phyloP scores from a whole-genome alignment of 92 coral and sea anemone species.

The Zoanthus sansibaricus region DNA sequence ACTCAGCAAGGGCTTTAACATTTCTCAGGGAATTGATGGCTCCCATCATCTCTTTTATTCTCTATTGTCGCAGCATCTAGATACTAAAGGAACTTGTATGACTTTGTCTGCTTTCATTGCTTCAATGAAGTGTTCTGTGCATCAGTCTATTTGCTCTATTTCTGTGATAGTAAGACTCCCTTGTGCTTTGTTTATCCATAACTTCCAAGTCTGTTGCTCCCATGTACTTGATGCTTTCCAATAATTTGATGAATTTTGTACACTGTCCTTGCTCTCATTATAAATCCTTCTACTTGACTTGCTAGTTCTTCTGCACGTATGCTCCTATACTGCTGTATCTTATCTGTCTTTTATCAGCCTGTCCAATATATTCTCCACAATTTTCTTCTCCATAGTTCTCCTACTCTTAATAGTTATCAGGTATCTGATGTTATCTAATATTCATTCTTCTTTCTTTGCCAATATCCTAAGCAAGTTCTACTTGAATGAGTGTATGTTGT shows the following conservation, averaged over 20 bases:
- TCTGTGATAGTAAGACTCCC: neutral
- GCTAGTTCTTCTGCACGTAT: neutral
- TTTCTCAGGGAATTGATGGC: no score
- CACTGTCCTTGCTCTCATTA: slow-evolving; percentile 18
- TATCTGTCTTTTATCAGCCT: neutral
- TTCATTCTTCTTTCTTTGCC: slow-evolving; percentile 25
- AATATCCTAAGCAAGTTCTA: neutral
- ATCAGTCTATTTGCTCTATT: neutral
- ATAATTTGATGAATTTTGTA: neutral
- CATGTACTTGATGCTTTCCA: slow-evolving; percentile 1
- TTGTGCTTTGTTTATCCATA: neutral
- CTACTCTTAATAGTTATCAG: neutral
- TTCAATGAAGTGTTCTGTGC: slow-evolving; percentile 16
- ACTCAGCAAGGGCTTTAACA: no score
- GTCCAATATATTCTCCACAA: neutral
- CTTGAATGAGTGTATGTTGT: neutral
- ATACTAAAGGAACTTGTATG: neutral
- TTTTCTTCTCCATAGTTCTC: neutral
- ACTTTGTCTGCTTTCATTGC: slow-evolving; percentile 34
- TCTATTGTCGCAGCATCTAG: neutral
- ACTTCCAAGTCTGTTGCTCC: neutral
- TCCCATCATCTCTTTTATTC: neutral
- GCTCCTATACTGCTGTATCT: neutral
- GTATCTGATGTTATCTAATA: slow-evolving; percentile 5
- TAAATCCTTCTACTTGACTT: slow-evolving; percentile 5